Conservation (phyloP, 2,888 invertebrate species). For the Junonia oenone region DNA sequence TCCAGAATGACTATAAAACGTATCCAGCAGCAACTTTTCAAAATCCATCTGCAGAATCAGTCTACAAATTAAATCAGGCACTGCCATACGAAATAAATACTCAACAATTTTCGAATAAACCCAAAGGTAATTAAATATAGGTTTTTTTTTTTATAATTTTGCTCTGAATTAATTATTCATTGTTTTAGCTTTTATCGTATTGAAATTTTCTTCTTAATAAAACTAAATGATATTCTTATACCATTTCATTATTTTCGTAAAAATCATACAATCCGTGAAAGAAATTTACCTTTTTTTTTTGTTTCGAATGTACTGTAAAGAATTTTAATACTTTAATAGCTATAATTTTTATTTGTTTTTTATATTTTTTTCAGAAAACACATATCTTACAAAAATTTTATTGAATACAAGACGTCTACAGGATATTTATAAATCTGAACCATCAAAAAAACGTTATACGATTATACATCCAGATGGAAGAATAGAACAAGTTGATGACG, state of each 20-base stretch:
- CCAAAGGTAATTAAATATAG: too few relatives aligned
- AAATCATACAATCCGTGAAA: too few relatives aligned
- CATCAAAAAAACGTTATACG: constrained; percentile 30
- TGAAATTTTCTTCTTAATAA: too few relatives aligned
- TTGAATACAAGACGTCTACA: constrained; percentile 1
- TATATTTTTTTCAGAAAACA: constrained; percentile 5
- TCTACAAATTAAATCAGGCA: constrained; percentile 17
- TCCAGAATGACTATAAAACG: not conserved
- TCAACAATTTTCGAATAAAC: not conserved
- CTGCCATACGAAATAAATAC: constrained; percentile 11
- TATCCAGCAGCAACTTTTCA: constrained; percentile 2
- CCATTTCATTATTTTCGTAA: too few relatives aligned
- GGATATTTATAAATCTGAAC: constrained; percentile 16
- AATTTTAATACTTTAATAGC: too few relatives aligned
- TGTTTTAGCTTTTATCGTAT: too few relatives aligned
- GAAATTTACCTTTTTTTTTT: too few relatives aligned
- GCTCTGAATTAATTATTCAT: too few relatives aligned
- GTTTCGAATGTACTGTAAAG: too few relatives aligned
- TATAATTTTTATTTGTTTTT: too few relatives aligned
- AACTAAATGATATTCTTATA: too few relatives aligned
- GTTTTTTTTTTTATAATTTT: too few relatives aligned
- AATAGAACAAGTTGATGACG: constrained; percentile 41
- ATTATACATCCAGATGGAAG: constrained; percentile 47
- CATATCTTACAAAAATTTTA: constrained; percentile 3
- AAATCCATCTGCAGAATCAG: constrained; percentile 21